phyloP scores from a whole-genome alignment of 2,888 invertebrate genomes.

The Cryptophagus acutangulus region DNA sequence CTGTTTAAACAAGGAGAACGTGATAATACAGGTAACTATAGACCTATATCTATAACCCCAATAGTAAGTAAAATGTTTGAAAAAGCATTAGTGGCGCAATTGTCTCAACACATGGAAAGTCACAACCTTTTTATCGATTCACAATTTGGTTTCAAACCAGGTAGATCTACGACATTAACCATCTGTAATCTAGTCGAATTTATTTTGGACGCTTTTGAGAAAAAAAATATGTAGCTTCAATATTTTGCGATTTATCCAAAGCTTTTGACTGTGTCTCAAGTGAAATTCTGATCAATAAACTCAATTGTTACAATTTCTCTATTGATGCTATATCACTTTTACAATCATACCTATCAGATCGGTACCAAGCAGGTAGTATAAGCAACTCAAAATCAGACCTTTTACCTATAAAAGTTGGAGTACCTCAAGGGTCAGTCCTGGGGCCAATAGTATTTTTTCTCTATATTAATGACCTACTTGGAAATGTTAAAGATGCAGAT shows the following conservation, averaged over 20 bases:
- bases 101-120: neutral
- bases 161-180: conserved; percentile 1
- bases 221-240: neutral
- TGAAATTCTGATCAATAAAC: neutral
- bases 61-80: neutral
- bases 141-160: conserved; percentile 2
- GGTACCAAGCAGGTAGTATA: neutral
- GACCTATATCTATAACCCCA: neutral
- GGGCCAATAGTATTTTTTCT: neutral
- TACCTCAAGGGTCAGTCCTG: neutral
- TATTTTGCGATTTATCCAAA: conserved; percentile 1
- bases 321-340: neutral
- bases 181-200: neutral
- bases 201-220: neutral
- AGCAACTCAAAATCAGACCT: neutral
- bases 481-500: neutral
- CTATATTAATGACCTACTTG: neutral
- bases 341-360: neutral
- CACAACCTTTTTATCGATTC: neutral
- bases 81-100: neutral
- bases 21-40: conserved; percentile 1
- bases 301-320: neutral
- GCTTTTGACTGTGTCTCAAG: conserved; percentile 2
- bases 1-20: neutral
- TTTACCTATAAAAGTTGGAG: neutral